These are phyloP conservation scores for Gambusia holbrooki DNA, from an alignment of 2,113 vertebrate genomes.

Conservation along the genomic window DNA sequence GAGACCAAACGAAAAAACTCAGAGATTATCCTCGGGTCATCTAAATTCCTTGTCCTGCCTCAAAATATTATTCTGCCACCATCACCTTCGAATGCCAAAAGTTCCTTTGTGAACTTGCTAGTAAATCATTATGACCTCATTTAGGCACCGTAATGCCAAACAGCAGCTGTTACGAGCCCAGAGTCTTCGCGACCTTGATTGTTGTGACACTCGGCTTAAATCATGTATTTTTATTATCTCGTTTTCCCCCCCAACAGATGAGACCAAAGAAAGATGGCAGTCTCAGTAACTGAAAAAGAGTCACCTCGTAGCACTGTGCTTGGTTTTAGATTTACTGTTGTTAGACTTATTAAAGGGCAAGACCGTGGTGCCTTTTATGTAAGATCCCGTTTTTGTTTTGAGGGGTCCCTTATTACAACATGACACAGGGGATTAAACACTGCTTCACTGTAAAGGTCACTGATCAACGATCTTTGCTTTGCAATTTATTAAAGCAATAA, in stretches of 20 bases:
- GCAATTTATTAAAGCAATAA: slow-evolving; percentile 63
- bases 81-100: slow-evolving; percentile 33
- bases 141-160: slow-evolving; percentile 33
- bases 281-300: slow-evolving; percentile 57
- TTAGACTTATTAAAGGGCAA: slow-evolving; percentile 65
- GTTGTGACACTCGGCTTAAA: slow-evolving; percentile 58
- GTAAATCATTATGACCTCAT: slow-evolving; percentile 47
- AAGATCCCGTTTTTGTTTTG: slow-evolving; percentile 36
- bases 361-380: slow-evolving; percentile 45
- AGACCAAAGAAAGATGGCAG: slow-evolving; percentile 56
- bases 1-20: slow-evolving; percentile 39
- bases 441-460: slow-evolving; percentile 40
- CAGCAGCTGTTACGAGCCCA: slow-evolving; percentile 41
- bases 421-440: slow-evolving; percentile 28
- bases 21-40: slow-evolving; percentile 10
- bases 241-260: slow-evolving; percentile 38
- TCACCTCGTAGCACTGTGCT: slow-evolving; percentile 28
- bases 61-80: slow-evolving; percentile 3
- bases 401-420: slow-evolving; percentile 37
- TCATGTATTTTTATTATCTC: slow-evolving; percentile 69
- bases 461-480: slow-evolving; percentile 36
- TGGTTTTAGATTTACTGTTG: slow-evolving; percentile 62
- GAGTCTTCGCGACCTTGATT: slow-evolving; percentile 56
- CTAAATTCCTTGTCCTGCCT: slow-evolving; percentile 18
- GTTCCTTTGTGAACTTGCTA: slow-evolving; percentile 24